A percentile compares a stretch with the other conserved stretches of the same genome.
phyloP scores from a whole-genome alignment of 2,797 vertebrate genomes.

The Eulemur coronatus region DNA sequence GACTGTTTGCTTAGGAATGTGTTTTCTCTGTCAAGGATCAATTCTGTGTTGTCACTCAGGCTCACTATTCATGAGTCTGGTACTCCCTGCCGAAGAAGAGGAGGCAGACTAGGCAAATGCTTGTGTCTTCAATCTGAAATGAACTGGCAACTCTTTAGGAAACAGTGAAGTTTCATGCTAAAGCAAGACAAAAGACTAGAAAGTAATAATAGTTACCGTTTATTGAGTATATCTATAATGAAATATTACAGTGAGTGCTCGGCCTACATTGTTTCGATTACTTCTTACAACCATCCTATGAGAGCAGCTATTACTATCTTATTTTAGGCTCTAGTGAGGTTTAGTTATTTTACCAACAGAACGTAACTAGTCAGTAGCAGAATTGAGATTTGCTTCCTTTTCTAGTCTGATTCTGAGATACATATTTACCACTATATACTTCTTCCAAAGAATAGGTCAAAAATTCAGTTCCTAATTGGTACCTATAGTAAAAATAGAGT shows the following conservation, averaged over 20 bases:
- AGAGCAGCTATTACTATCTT: neutral
- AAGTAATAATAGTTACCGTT: neutral
- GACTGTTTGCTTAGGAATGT: neutral
- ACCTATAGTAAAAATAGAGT: neutral
- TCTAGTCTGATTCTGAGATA: slow-evolving; percentile 23
- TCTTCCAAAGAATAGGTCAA: slow-evolving; percentile 29
- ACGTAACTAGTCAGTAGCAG: neutral
- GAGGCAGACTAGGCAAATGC: neutral
- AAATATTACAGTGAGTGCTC: neutral
- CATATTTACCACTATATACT: neutral
- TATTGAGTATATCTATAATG: neutral
- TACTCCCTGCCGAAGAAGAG: neutral
- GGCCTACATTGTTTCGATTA: neutral
- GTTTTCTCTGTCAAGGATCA: neutral
- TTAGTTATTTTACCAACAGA: neutral
- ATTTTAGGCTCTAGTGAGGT: neutral
- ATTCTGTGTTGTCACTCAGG: neutral
- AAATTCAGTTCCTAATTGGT: neutral
- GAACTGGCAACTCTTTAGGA: neutral
- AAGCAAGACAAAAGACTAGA: neutral
- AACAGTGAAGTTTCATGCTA: neutral
- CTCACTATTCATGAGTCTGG: neutral
- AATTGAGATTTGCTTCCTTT: neutral
- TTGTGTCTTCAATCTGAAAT: neutral
- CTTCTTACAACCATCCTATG: neutral